Evolutionary conservation across 2,113 vertebrate species (phyloP).

Genomic region (Callaeas wilsoni): DNA sequence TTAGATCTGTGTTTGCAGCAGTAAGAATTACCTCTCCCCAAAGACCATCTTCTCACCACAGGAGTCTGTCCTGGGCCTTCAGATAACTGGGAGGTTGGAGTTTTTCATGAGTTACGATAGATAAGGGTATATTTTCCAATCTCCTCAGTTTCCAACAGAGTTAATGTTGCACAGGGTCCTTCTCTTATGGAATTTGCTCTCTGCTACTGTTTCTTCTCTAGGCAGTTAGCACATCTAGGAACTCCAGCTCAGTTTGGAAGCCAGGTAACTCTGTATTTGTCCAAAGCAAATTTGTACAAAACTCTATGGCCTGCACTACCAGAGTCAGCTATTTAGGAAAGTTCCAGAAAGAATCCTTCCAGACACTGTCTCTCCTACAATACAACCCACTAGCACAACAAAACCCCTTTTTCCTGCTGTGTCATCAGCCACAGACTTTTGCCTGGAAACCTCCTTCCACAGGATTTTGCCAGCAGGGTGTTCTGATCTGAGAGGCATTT

Average conservation of each 20-base stretch:
- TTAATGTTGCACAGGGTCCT: neutral
- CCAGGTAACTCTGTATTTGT: neutral
- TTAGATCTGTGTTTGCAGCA: neutral
- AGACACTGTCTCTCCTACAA: neutral
- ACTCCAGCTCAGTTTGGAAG: neutral
- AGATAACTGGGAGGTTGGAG: neutral
- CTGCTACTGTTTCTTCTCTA: neutral
- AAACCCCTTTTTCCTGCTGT: neutral
- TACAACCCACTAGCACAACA: neutral
- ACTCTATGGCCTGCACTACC: rapidly evolving
- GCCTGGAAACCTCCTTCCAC: neutral
- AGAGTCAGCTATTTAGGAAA: neutral
- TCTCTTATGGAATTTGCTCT: neutral
- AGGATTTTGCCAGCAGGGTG: neutral
- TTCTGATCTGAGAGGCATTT: neutral
- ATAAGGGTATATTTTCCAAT: neutral
- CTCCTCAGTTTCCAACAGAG: neutral
- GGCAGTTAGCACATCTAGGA: neutral
- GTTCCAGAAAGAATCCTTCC: neutral
- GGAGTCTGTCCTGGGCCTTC: neutral
- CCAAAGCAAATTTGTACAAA: neutral
- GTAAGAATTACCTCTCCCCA: neutral
- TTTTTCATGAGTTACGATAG: no score
- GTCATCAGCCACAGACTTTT: neutral
- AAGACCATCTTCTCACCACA: neutral